A percentile compares a stretch with the other conserved stretches of the same genome.
phyloP scores from a whole-genome alignment of 2,888 invertebrate genomes.

The Philereme vetulata region DNA sequence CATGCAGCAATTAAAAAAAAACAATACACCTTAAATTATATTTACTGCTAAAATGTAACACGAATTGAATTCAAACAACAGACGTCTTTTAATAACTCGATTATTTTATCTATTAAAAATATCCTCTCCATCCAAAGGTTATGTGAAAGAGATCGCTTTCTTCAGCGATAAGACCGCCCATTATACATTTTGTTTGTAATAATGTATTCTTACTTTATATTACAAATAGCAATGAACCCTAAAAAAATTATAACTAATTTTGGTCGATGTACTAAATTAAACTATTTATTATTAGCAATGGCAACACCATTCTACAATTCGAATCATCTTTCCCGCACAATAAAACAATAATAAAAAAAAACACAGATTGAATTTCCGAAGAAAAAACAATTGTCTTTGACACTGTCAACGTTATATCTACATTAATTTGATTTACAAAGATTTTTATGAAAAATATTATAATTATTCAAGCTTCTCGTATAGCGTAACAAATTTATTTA shows the following conservation, averaged over 20 bases:
- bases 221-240: conserved; percentile 14
- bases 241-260: conserved; percentile 40
- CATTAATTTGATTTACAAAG: conserved; percentile 14
- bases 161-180: too few species aligned
- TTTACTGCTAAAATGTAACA: too few species aligned
- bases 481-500: conserved; percentile 4
- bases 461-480: conserved; percentile 21
- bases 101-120: too few species aligned
- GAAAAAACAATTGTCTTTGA: conserved; percentile 3
- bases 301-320: conserved; percentile 21
- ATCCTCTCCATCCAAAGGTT: too few species aligned
- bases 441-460: conserved; percentile 18
- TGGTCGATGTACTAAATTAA: conserved; percentile 46
- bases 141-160: too few species aligned
- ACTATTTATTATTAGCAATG: conserved; percentile 19
- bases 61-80: too few species aligned
- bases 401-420: conserved; percentile 5
- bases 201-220: not conserved
- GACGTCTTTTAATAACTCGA: too few species aligned
- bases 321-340: not conserved
- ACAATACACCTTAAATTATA: too few species aligned
- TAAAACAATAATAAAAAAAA: not conserved
- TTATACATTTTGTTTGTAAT: too few species aligned
- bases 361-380: not conserved
- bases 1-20: not conserved